These are phyloP conservation scores for Ichneumoninae sp. DNA, from an alignment of 2,888 invertebrate species.

Conservation along the genomic window DNA sequence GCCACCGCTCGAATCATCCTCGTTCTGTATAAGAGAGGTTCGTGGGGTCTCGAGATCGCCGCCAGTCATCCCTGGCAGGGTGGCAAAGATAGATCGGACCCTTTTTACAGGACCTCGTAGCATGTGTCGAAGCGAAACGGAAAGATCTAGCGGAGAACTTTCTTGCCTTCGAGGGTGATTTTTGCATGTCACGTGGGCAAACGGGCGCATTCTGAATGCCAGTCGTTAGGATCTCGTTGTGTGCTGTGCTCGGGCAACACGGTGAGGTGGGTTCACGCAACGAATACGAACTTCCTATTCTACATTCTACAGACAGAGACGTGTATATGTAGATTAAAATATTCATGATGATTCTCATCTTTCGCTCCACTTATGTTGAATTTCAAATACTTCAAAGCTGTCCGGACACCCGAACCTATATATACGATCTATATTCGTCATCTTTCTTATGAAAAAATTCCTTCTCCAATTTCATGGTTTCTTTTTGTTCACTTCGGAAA, in stretches of 20 bases:
- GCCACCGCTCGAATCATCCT: conserved; percentile 30
- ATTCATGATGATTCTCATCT: conserved; percentile 21
- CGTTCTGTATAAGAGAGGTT: conserved; percentile 7
- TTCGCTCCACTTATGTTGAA: conserved; percentile 44
- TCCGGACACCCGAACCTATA: neutral
- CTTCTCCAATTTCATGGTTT: too few relatives aligned
- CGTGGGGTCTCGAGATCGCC: conserved; percentile 42
- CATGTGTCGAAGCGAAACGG: conserved; percentile 26
- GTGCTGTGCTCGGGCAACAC: conserved; percentile 33
- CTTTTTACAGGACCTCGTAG: conserved; percentile 41
- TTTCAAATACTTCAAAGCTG: neutral
- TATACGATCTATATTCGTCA: neutral
- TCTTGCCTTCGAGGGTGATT: conserved; percentile 78
- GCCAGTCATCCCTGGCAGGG: conserved; percentile 71
- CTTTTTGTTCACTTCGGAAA: too few relatives aligned
- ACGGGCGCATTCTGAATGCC: conserved; percentile 80
- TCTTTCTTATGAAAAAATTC: neutral
- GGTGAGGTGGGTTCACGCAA: conserved; percentile 77
- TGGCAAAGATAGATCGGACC: conserved; percentile 61
- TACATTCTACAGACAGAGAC: conserved; percentile 18
- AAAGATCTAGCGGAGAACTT: conserved; percentile 27
- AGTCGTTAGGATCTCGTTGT: conserved; percentile 80
- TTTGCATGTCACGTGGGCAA: conserved; percentile 84
- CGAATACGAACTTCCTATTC: conserved; percentile 65
- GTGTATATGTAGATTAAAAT: conserved; percentile 14